phyloP scores from a whole-genome alignment of 2,888 invertebrate genomes.

The Tiliacea aurago region DNA sequence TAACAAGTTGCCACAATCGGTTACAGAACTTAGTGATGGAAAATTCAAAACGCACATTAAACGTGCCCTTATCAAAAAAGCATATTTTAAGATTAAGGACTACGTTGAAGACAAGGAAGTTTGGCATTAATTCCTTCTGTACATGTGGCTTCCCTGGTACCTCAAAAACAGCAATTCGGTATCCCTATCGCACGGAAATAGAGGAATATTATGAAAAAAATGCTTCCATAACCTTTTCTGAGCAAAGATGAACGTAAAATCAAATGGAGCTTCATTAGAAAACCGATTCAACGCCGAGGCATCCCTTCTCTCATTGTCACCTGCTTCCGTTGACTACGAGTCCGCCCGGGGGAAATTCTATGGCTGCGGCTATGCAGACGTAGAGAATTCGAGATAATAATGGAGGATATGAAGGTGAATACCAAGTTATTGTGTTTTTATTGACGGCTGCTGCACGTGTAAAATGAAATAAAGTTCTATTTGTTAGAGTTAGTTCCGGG shows the following conservation, averaged over 20 bases:
- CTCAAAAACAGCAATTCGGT: neutral
- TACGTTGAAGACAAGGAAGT: too few species aligned
- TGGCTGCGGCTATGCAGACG: slow-evolving; percentile 29
- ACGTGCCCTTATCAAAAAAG: too few species aligned
- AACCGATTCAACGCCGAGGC: slow-evolving; percentile 56
- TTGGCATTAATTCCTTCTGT: too few species aligned
- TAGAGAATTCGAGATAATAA: slow-evolving; percentile 52
- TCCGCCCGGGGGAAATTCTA: slow-evolving; percentile 52
- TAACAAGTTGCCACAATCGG: too few species aligned
- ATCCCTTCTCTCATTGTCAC: slow-evolving; percentile 62
- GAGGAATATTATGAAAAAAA: slow-evolving; percentile 29
- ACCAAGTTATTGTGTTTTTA: slow-evolving; percentile 34
- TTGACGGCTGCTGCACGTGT: slow-evolving; percentile 7
- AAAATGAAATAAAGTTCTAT: slow-evolving; percentile 15
- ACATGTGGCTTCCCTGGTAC: too few species aligned
- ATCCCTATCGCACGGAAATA: slow-evolving; percentile 9
- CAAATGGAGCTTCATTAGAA: slow-evolving; percentile 65
- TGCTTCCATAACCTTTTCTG: slow-evolving; percentile 24
- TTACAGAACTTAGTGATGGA: too few species aligned
- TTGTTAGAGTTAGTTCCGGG: neutral
- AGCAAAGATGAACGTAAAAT: slow-evolving; percentile 57
- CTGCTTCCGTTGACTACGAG: slow-evolving; percentile 56
- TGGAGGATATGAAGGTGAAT: slow-evolving; percentile 34
- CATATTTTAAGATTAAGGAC: too few species aligned
- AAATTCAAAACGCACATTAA: too few species aligned